Evolutionary conservation across 1,140 invertebrate genomes (phyloP), one percentile per base, ranked within the genome.

Genomic region (Drosophila prosaltans): DNA sequence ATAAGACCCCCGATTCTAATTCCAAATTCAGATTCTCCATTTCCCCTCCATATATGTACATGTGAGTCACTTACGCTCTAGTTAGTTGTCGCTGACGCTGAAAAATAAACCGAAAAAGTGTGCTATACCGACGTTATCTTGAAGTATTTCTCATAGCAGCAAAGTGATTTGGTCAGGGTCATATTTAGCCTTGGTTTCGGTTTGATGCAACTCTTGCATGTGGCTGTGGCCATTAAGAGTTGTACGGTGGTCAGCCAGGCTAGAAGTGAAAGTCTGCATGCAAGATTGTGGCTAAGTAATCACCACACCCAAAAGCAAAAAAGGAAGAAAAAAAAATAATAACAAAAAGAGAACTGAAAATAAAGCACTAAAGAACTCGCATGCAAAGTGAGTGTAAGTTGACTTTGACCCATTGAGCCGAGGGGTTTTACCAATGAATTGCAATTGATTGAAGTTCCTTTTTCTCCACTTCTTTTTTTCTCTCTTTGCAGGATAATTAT

Each of bases 401-500:
- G 83, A 89, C 83, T 86, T 86, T 86, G 83, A 86, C 83, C 83
- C 83, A 89, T 80, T 88, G 80, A 80, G 3, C 41, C 63, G 73
- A 55, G 62, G 26, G 78, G 57, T 72, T 71, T 69, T 71, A 69
- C 65, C 40, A 83, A 69, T 86, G 76, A 88, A 77, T 84, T 89
- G 32, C 78, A 81, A 88, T 88, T 88, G 84, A 88, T 80, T 88
- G 80, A 39, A 65, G 48, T 32, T 66, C 24, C 58, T 71, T 60
- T 55, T 55, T 72, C 72, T 26, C 58, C 43, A 69, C 11, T 59
- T 60, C 16, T 16, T 16, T 16, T 16, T 16, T 16, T 58, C 43
- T 36, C 61, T 68, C 54, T 89, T 80, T 91, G 69, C 94, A 99
- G 98, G 98, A 99, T 93, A 98, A 98, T 92, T 97, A 97, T 93